Base-by-base conservation (phyloP, 1,140 invertebrate species). In the Idris sp. region DNA sequence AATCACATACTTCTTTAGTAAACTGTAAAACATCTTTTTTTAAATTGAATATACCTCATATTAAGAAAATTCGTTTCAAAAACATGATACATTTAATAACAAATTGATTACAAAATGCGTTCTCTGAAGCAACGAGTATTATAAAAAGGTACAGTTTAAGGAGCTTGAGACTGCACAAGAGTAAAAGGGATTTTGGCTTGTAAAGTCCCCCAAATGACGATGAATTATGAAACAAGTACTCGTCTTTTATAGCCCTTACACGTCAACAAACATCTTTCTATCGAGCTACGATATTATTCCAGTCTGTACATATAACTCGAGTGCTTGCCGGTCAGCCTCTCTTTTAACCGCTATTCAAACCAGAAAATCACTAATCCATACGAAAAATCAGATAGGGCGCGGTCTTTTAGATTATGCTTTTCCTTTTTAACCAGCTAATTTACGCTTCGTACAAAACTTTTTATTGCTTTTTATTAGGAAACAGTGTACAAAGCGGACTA, bases 181-280 rank as follows among this genome's bases (percentile, higher is more conserved):
- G 9, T 19, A 9, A 13, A 16, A 15, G 46, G 46, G 46, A 53
- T 74, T 74, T 65, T 64, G 46, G 54, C 48, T 59, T 73, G 65
- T 73, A 28, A 58, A 65, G 51, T 46, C 18, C 10, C 54, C 35
- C 54, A 54, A 61, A 59, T 33, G 46, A 40, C 48, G 28, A 15
- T 74, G 64, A 74, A 74, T 74, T 62, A 74, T 68, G 33, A 68
- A 74, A 67, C 54, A 58, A 53, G 58, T 64, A 35, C 56, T 58
- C 58, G 72, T 54, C 72, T 68, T 74, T 74, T 74, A 62, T 64
- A 62, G 69, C 58, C 35, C 59, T 15, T 38, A 13, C 28, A 44
- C 14, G 40, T 51, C 33, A 59, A 43, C 43, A 67, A 65, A 67
- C 19, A 30, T 56, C 49, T 43, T 10, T 41, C 46, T 19, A 38